Evolutionary conservation across 53 echinoderm and acorn worm species (phyloP).

Genomic region (Henricia sp.): DNA sequence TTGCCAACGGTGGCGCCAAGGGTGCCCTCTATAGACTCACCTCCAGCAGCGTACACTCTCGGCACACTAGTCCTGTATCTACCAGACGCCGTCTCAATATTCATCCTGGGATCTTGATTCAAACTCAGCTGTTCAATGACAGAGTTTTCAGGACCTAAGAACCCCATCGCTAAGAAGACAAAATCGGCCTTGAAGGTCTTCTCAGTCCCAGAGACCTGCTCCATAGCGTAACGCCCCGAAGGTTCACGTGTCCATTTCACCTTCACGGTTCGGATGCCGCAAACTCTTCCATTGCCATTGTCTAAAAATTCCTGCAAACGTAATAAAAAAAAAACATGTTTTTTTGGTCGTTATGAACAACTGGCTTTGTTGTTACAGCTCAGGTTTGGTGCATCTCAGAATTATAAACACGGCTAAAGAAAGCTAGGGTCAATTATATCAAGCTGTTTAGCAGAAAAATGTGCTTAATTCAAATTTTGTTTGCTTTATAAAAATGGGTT

Average conservation of each 20-base stretch:
- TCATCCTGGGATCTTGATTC: constrained; percentile 86
- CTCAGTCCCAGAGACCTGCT: constrained; percentile 81
- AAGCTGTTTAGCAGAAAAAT: too few species aligned
- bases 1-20: background rate
- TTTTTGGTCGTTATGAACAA: background rate
- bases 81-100: constrained; percentile 81
- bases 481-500: too few species aligned
- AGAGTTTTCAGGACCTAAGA: constrained; percentile 92
- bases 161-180: constrained; percentile 98
- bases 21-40: constrained; percentile 50
- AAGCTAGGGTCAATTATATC: too few species aligned
- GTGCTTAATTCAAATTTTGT: too few species aligned
- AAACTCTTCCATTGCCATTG: constrained; percentile 88
- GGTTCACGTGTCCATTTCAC: constrained; percentile 85
- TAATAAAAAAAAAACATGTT: background rate
- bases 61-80: constrained; percentile 87
- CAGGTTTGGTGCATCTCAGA: too few species aligned
- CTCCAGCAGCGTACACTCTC: constrained; percentile 93
- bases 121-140: constrained; percentile 82
- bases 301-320: constrained; percentile 80
- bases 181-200: constrained; percentile 93
- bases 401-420: too few species aligned
- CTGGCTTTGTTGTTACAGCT: background rate
- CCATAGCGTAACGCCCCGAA: constrained; percentile 85
- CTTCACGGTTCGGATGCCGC: constrained; percentile 84